Evolutionary conservation across 2,113 vertebrate genomes (phyloP), one percentile per base, ranked within the genome.

Genomic region (Erpornis zantholeuca): DNA sequence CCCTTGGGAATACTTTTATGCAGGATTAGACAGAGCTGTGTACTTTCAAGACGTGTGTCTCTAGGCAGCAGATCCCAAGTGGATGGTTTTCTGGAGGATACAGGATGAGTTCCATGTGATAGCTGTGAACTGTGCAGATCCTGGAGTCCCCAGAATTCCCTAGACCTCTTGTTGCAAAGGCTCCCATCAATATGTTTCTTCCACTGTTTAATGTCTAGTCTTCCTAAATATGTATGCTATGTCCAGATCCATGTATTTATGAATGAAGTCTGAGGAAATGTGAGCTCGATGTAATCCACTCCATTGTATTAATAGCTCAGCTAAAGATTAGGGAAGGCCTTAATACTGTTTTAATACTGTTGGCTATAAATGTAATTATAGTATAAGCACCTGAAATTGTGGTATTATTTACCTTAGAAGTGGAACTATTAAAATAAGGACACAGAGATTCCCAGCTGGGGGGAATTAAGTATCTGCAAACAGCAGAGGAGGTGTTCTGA

Each of bases 71-170:
- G 92, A 71, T 97, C 86, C 61, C 94, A 93, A 64, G 94, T 93
- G 64, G 94, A 90, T 64, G 94, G 85, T 47, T 96, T 98, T 85
- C 88, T 98, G 73, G 96, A 97, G 27, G 97, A 96, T 84, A 86
- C 94, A 57, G 97, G 97, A 89, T 50, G 97, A 98, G 92, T 98
- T 98, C 86, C 17, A 6, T 78, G 94, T 97, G 35, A 95, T 69
- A 78, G 90, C 97, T 92, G 88, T 98, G 73, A 98, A 97, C 92
- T 82, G 76, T 50, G 92, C 95, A 64, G 97, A 93, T 35, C 77
- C 91, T 18, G 96, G 97, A 27, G 77, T 91, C 49, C 97, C 97
- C 50, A 98, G 98, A 49, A 54, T 88, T 18, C 68, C 91, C 22
- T 97, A 97, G 75, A 96, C 61, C 52, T 92, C 96, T 57, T 27